Conservation (phyloP, 2,888 invertebrate species). For the Tethea ocularis region DNA sequence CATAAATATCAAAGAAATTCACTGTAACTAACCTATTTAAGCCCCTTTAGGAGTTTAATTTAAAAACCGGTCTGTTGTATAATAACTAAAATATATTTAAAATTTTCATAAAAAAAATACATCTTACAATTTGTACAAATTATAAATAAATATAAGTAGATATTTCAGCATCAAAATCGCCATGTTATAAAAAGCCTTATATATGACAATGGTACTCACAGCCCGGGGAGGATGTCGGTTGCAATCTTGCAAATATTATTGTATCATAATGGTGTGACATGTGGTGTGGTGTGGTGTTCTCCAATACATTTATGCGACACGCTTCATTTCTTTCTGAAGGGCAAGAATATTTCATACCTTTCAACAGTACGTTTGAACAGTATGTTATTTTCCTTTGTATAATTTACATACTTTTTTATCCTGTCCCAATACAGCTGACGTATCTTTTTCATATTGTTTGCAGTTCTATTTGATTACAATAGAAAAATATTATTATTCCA, state of each 20-base stretch:
- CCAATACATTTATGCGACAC: slow-evolving; percentile 32
- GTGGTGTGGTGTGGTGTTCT: slow-evolving; percentile 20
- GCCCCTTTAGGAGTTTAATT: too few species aligned
- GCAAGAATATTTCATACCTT: neutral
- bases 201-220: neutral
- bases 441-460: too few species aligned
- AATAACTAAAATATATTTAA: too few species aligned
- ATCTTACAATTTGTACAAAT: neutral
- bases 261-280: slow-evolving; percentile 40
- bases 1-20: neutral
- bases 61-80: too few species aligned
- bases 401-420: too few species aligned
- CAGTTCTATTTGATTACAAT: too few species aligned
- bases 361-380: neutral
- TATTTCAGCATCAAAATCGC: neutral
- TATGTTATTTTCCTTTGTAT: too few species aligned
- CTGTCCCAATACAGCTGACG: too few species aligned
- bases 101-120: too few species aligned
- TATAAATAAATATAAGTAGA: neutral
- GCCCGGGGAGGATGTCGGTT: slow-evolving; percentile 19
- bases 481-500: too few species aligned
- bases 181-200: neutral
- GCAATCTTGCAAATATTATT: slow-evolving; percentile 54
- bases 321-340: slow-evolving; percentile 33
- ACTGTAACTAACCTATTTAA: too few species aligned